Evolutionary conservation across 1,140 invertebrate genomes (phyloP).

Genomic region (Papilio polyxenes): DNA sequence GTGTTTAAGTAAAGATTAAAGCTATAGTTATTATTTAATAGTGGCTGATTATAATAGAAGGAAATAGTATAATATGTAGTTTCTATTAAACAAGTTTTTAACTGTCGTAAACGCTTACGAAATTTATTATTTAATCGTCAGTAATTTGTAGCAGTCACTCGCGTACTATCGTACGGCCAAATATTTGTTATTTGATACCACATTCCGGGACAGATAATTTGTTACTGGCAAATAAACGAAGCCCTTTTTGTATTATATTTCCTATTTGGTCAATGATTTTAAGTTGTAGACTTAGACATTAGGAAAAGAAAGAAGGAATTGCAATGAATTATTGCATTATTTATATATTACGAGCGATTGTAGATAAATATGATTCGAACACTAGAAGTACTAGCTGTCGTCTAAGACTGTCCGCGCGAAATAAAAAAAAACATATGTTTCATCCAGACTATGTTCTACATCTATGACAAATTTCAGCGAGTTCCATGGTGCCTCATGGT

Average conservation of each 20-base stretch:
- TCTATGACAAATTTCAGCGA: too few relatives aligned
- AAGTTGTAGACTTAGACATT: background rate
- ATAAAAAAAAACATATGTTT: too few relatives aligned
- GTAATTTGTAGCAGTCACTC: background rate
- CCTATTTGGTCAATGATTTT: background rate
- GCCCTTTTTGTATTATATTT: background rate
- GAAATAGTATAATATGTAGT: background rate
- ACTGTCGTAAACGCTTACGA: background rate
- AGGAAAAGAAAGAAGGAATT: too few relatives aligned
- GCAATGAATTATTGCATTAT: too few relatives aligned
- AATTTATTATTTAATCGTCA: conserved; percentile 5
- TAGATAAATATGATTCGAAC: too few relatives aligned
- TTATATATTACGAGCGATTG: too few relatives aligned
- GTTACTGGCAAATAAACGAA: conserved; percentile 9
- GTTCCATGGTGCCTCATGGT: too few relatives aligned
- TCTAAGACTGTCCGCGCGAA: too few relatives aligned
- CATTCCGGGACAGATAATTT: conserved; percentile 21
- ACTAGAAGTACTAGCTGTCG: too few relatives aligned
- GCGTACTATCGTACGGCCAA: background rate
- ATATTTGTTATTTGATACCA: background rate
- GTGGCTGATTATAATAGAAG: background rate
- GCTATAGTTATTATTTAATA: too few relatives aligned
- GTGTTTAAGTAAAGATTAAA: background rate
- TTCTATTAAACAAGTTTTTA: background rate
- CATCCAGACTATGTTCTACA: too few relatives aligned